phyloP scores from a whole-genome alignment of 2,797 vertebrate genomes.

The Mionectes olivaceus region DNA sequence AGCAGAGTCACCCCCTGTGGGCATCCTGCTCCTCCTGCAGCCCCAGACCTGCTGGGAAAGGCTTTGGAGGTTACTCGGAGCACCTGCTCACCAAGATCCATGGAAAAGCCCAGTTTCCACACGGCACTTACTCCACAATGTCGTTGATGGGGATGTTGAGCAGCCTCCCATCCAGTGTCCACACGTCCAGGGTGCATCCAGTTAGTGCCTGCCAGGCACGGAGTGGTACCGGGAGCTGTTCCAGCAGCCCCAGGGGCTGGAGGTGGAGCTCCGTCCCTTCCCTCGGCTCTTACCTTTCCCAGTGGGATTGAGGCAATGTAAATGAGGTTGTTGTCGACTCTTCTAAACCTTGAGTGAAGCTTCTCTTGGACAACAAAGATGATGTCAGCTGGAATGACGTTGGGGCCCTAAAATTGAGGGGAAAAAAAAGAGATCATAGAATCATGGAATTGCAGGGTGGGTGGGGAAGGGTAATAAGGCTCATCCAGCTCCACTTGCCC shows the following conservation, averaged over 20 bases:
- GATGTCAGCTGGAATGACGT: constrained; percentile 91
- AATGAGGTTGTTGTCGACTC: constrained; percentile 82
- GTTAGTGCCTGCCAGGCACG: constrained; percentile 83
- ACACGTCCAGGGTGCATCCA: constrained; percentile 87
- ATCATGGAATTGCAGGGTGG: background rate
- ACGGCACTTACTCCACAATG: constrained; percentile 88
- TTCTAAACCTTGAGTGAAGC: constrained; percentile 83
- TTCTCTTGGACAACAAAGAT: constrained; percentile 91
- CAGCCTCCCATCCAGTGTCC: constrained; percentile 89
- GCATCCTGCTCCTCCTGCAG: too few species aligned
- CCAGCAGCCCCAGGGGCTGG: background rate
- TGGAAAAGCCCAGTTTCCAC: background rate
- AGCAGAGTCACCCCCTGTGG: accelerated
- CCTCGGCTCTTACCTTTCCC: constrained; percentile 81
- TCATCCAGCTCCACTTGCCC: background rate
- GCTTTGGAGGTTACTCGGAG: background rate
- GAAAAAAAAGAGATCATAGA: too few species aligned
- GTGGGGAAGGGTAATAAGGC: background rate
- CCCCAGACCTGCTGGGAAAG: background rate
- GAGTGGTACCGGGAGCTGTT: background rate
- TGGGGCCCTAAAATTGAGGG: constrained; percentile 83
- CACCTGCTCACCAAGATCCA: accelerated
- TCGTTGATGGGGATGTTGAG: constrained; percentile 92
- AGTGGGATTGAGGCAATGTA: constrained; percentile 83
- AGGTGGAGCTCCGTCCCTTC: background rate